Base-by-base conservation (phyloP, 2,888 invertebrate species). In the Nomada ruficornis region DNA sequence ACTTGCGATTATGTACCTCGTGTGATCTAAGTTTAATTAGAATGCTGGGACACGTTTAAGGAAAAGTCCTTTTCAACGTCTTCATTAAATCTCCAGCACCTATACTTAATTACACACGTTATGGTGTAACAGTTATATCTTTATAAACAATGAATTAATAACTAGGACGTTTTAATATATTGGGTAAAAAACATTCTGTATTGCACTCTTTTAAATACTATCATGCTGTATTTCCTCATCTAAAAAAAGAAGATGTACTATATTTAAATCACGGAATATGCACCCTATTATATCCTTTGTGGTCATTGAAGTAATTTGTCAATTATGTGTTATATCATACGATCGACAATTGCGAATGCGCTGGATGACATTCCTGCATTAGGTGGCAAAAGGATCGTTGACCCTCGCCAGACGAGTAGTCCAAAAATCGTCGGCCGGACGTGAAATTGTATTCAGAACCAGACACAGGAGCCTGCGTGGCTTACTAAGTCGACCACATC, bases 351-450 rank as follows among this genome's bases (percentile, higher is more conserved):
- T 71, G 71, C 20, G 52, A 54, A 63, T 68, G 47, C 63, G 42
- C 20, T 23, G 42, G 55, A 57, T 44, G 63, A 15, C 52, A 65
- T 82, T 71, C 76, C 65, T 69, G 69, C 72, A 76, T 62, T 67
- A 55, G 47, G 74, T 15, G 15, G 47, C 47, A 47, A 68, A 52
- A 47, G 70, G 81, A 78, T 74, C 82, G 67, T 82, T 82, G 81
- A 82, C 78, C 81, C 76, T 26, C 18, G 55, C 10, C 52, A 65
- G 70, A 70, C 60, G 60, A 52, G 18, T 69, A 52, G 36, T 78
- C 84, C 77, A 77, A 84, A 84, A 84, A 82, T 79, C 80, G 71
- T 50, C 65, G 76, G 65, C 82, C 80, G 82, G 82, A 84, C 84
- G 82, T 82, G 74, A 71, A 72, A 54, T 72, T 23, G 74, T 82